These are phyloP conservation scores for Mus caroli DNA, from an alignment of 2,797 vertebrate species.

Conservation along the genomic window DNA sequence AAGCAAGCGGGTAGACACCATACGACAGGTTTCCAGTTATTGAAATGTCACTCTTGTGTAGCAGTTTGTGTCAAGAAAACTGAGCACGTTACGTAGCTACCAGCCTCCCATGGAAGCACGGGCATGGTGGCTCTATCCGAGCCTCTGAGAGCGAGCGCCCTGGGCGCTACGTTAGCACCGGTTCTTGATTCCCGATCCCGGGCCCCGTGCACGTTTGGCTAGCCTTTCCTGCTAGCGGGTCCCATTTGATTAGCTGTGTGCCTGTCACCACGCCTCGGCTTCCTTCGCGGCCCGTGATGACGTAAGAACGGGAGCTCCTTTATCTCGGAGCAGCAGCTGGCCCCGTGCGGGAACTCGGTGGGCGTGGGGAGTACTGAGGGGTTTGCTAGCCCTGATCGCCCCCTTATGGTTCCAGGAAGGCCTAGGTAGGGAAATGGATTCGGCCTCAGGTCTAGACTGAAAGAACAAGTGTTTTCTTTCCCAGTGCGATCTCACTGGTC, in stretches of 20 bases:
- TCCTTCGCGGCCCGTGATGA: neutral
- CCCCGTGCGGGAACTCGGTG: neutral
- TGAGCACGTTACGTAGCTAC: neutral
- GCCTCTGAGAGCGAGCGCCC: neutral
- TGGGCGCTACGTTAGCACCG: neutral
- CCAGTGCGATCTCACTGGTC: neutral
- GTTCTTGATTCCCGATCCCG: neutral
- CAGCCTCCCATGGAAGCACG: neutral
- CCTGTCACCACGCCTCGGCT: neutral
- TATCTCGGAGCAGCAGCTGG: constrained; percentile 74
- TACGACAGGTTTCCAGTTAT: neutral
- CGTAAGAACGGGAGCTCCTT: neutral
- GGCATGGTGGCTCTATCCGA: neutral
- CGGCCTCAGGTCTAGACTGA: neutral
- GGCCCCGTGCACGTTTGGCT: neutral
- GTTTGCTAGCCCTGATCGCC: neutral
- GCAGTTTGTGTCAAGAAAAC: neutral
- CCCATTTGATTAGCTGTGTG: neutral
- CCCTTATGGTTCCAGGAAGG: neutral
- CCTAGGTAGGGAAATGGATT: neutral
- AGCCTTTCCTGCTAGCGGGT: neutral
- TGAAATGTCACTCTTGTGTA: neutral
- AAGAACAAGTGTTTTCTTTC: constrained; percentile 26
- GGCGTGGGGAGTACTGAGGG: neutral
- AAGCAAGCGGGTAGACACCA: neutral